Evolutionary conservation across 2,888 invertebrate species (phyloP), one percentile per base, ranked within the genome.

Genomic region (Plagodis dolabraria): DNA sequence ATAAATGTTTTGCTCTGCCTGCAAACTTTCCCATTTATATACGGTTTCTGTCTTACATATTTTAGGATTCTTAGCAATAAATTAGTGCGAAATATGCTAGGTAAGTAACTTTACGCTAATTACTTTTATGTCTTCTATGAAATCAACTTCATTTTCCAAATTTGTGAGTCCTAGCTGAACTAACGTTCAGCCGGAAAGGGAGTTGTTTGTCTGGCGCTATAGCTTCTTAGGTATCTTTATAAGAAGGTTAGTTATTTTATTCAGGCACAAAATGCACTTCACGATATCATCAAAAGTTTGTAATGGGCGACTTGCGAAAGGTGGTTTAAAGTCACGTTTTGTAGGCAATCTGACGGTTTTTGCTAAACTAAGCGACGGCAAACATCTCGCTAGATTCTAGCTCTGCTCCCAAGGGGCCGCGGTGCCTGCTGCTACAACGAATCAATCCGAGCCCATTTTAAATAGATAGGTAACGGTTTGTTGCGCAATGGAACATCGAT

Each of bases 391-490:
- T 22, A 9, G 38, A 43, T 11, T 12, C 43, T 1, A 69, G 70
- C 74, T 72, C 79, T 71, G 74, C 65, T 68, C 65, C 63, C 63
- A 56, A 53, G 53, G n/a, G 57, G 63, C 69, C 70, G 69, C 67
- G 68, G 46, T 35, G 51, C 51, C 46, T 71, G 70, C 77, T 79
- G 71, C 70, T 78, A 78, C 79, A 81, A 84, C 78, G 80, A 82
- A 83, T 80, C 76, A 82, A 85, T 88, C 83, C 80, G 79, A 85
- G 82, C 82, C 80, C 86, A 89, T 89, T 90, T 89, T 87, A 86
- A 88, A 87, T 86, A 86, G 84, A 87, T 86, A 86, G 84, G 85
- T 86, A 89, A 89, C 86, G 85, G 86, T 82, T 85, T 83, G 86
- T 89, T 88, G 85, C 83, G 86, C 86, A 89, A 91, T 80, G 81